Percentiles rank a stretch among this genome's conserved stretches.
phyloP scores from a whole-genome alignment of 1,140 invertebrate species.

The Bacillus rossius region DNA sequence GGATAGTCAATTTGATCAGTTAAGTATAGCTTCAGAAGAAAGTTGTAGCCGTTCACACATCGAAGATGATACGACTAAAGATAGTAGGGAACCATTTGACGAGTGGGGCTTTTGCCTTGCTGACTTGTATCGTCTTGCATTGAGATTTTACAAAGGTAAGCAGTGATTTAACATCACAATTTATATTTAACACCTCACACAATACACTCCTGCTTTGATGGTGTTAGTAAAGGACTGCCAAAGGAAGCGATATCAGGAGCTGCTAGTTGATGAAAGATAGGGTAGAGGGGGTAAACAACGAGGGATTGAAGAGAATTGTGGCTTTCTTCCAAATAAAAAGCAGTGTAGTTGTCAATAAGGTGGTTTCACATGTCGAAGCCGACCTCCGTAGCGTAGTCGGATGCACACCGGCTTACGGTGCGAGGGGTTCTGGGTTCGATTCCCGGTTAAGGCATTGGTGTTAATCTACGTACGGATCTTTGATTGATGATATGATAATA shows the following conservation, averaged over 20 bases:
- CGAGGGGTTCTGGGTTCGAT: too few species aligned
- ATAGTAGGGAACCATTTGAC: conserved; percentile 18
- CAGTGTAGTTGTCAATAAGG: too few species aligned
- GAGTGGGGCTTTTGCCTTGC: conserved; percentile 63
- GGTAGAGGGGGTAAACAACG: not conserved
- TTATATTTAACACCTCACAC: not conserved
- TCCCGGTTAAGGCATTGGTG: too few species aligned
- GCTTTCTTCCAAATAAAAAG: not conserved
- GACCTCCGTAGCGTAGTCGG: too few species aligned
- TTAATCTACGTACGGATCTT: too few species aligned
- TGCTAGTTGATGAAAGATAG: not conserved
- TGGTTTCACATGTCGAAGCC: too few species aligned
- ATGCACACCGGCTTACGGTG: too few species aligned
- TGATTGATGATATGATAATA: too few species aligned
- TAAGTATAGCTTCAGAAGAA: conserved; percentile 17
- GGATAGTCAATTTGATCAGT: conserved; percentile 8
- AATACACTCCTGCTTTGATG: not conserved
- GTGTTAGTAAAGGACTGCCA: conserved; percentile 5
- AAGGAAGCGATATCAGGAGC: not conserved
- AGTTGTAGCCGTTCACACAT: conserved; percentile 10
- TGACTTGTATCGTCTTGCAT: conserved; percentile 80
- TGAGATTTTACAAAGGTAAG: conserved; percentile 86
- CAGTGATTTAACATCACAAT: not conserved
- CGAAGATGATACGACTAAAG: conserved; percentile 12
- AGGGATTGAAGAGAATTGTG: not conserved